Percentiles rank a stretch among this genome's conserved stretches.
These are phyloP conservation scores for Conops quadrifasciatus DNA, from an alignment of 2,888 invertebrate species.

Conservation along the genomic window DNA sequence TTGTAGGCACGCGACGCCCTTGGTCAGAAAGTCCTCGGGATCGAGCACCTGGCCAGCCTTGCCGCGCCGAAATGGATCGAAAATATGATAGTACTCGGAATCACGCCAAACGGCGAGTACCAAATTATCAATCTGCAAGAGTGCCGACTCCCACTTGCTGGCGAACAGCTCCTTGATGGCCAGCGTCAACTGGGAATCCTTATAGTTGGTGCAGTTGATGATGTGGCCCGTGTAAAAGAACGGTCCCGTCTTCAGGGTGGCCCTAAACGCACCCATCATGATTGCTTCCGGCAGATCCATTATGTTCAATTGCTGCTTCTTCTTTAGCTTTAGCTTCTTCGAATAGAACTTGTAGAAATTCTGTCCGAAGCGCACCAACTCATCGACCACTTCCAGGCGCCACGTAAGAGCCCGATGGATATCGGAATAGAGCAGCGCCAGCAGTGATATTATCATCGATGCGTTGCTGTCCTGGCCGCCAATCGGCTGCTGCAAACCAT, in stretches of 20 bases:
- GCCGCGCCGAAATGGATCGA: conserved; percentile 74
- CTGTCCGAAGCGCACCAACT: conserved; percentile 55
- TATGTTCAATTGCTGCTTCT: conserved; percentile 53
- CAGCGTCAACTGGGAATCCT: conserved; percentile 54
- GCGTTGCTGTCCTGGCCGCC: conserved; percentile 65
- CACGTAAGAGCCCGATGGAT: conserved; percentile 73
- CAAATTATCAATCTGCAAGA: conserved; percentile 70
- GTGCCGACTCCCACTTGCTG: conserved; percentile 50
- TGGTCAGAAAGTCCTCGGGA: conserved; percentile 61
- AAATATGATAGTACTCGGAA: conserved; percentile 71
- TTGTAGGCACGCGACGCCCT: conserved; percentile 70
- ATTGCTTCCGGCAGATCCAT: conserved; percentile 63
- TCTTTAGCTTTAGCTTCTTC: conserved; percentile 52
- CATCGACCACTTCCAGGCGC: conserved; percentile 71
- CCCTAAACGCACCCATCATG: conserved; percentile 61
- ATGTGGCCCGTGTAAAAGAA: conserved; percentile 58
- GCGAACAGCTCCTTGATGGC: conserved; percentile 54
- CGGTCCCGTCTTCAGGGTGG: conserved; percentile 54
- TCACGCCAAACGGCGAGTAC: conserved; percentile 73
- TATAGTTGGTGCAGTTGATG: conserved; percentile 52
- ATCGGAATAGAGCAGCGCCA: conserved; percentile 72
- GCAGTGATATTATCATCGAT: conserved; percentile 70
- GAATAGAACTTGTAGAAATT: conserved; percentile 53
- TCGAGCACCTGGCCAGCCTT: conserved; percentile 68
- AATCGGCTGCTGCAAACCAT: conserved; percentile 55